Percentiles rank a stretch among this genome's conserved stretches.
phyloP scores from a whole-genome alignment of 35 echinoderm and acorn worm species.

The Amphiura filiformis region DNA sequence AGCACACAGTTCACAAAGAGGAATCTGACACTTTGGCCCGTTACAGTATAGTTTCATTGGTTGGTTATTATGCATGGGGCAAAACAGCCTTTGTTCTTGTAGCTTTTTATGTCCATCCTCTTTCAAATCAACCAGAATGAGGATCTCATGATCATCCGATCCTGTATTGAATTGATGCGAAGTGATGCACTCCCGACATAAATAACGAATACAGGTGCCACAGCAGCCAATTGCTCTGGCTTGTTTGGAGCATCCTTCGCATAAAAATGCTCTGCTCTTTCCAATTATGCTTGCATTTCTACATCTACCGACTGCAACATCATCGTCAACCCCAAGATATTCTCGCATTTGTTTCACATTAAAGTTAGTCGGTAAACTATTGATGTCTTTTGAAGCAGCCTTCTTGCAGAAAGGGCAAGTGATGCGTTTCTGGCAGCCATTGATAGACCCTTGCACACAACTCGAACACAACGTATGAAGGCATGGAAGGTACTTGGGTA shows the following conservation, averaged over 20 bases:
- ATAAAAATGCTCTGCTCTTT: conserved; percentile 30
- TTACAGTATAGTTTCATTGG: conserved; percentile 46
- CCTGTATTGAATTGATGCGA: conserved; percentile 47
- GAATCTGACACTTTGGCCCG: conserved; percentile 40
- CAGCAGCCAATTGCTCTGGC: conserved; percentile 43
- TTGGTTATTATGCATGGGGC: conserved; percentile 43
- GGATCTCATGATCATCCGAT: conserved; percentile 42
- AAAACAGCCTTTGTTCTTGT: conserved; percentile 30
- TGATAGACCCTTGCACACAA: background rate
- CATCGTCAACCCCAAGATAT: conserved; percentile 42
- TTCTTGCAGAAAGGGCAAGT: conserved; percentile 36
- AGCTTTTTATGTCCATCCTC: conserved; percentile 17
- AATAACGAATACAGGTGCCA: conserved; percentile 33
- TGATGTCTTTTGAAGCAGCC: conserved; percentile 4
- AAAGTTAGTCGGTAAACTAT: conserved; percentile 27
- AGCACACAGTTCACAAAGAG: conserved; percentile 41
- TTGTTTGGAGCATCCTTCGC: conserved; percentile 46
- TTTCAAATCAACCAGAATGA: conserved; percentile 31
- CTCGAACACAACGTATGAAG: conserved; percentile 19
- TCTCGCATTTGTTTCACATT: conserved; percentile 32
- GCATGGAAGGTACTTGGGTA: conserved; percentile 23
- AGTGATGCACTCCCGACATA: conserved; percentile 57
- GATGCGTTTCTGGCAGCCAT: background rate
- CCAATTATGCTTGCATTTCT: background rate
- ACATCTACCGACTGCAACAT: background rate